Conservation (phyloP, 2,113 vertebrate genomes). For the Chinchilla lanigera region DNA sequence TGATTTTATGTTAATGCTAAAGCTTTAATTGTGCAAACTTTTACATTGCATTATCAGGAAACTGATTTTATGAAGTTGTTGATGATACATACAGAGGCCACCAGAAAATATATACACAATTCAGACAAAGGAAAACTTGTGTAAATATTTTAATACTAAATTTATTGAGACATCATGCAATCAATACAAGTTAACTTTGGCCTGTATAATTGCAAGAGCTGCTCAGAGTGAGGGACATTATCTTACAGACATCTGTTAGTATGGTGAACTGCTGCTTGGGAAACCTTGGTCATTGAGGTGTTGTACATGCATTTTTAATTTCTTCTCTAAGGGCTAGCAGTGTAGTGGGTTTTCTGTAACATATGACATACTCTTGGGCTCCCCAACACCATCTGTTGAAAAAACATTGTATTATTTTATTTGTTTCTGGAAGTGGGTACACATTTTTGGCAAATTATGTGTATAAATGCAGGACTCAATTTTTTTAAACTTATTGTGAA, state of each 20-base stretch:
- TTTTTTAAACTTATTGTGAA: not conserved
- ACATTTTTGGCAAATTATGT: not conserved
- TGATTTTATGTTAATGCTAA: not conserved
- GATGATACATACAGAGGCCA: not conserved
- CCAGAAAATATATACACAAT: not conserved
- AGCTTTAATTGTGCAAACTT: not conserved
- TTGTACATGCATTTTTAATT: not conserved
- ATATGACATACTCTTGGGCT: not conserved
- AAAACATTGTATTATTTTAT: not conserved
- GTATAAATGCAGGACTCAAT: not conserved
- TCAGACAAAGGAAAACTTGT: not conserved
- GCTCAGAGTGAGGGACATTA: not conserved
- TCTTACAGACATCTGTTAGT: not conserved
- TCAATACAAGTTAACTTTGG: not conserved
- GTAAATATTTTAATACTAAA: not conserved
- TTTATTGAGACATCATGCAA: not conserved
- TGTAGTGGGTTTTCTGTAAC: not conserved
- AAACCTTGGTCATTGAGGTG: not conserved
- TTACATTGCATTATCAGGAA: not conserved
- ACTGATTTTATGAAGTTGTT: not conserved
- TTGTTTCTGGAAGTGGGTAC: not conserved
- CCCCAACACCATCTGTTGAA: not conserved
- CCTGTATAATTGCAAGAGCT: not conserved
- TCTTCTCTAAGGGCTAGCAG: not conserved
- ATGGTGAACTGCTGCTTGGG: not conserved